A percentile compares a stretch with the other conserved stretches of the same genome.
phyloP scores from a whole-genome alignment of 2,113 vertebrate species.

The Rhinichthys klamathensis region DNA sequence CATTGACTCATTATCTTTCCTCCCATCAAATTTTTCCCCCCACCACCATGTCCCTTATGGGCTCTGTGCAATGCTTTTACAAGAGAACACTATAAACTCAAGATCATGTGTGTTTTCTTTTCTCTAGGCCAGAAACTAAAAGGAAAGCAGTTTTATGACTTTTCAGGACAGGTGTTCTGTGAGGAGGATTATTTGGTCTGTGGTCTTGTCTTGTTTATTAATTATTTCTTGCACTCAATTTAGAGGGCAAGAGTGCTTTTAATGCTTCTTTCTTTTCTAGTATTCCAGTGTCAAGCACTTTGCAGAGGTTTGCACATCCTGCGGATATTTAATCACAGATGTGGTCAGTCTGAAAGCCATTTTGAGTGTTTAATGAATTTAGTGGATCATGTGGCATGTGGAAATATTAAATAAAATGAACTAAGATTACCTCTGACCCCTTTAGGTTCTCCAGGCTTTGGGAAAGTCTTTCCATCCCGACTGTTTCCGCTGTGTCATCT shows the following conservation, averaged over 20 bases:
- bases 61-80: too few species aligned
- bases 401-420: not conserved
- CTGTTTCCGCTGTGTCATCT: slow-evolving; percentile 90
- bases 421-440: slow-evolving; percentile 4
- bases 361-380: not conserved
- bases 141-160: slow-evolving; percentile 87
- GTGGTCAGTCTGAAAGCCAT: slow-evolving; percentile 76
- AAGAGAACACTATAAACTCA: not conserved
- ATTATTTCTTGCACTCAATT: not conserved
- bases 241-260: not conserved
- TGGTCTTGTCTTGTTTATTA: not conserved
- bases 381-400: not conserved
- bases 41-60: too few species aligned
- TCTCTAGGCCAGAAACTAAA: slow-evolving; percentile 81
- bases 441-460: slow-evolving; percentile 89
- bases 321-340: slow-evolving; percentile 87
- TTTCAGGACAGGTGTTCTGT: slow-evolving; percentile 86
- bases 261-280: slow-evolving; percentile 64
- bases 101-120: not conserved
- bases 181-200: slow-evolving; percentile 89
- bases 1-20: not conserved
- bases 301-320: slow-evolving; percentile 85
- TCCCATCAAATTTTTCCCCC: too few species aligned
- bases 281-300: slow-evolving; percentile 90
- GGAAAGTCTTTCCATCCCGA: slow-evolving; percentile 89